These are phyloP conservation scores for Mesorhabditis belari DNA, from an alignment of 2,888 invertebrate genomes.

Conservation along the genomic window DNA sequence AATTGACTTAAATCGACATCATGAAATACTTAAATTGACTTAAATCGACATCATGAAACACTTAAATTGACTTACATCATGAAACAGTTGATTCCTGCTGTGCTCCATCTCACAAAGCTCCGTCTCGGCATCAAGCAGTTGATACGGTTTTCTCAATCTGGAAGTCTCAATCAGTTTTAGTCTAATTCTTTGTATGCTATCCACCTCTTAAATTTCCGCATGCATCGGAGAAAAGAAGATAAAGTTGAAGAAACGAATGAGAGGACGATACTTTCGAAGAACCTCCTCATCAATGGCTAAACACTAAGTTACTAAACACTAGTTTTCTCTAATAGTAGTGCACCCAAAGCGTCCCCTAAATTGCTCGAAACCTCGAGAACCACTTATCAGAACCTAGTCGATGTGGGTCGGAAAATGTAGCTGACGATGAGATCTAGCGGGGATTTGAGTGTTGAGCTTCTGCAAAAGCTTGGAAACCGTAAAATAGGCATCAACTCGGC, in stretches of 20 bases:
- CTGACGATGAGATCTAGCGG: no score
- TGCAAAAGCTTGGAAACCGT: no score
- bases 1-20: no score
- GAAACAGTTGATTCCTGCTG: slow-evolving; percentile 29
- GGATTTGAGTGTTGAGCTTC: no score
- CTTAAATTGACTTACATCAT: slow-evolving; percentile 12
- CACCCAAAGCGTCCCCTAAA: no score
- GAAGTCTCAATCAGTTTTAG: no score
- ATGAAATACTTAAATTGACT: not conserved
- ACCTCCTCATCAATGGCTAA: slow-evolving; percentile 22
- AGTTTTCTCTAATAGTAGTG: no score
- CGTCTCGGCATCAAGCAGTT: slow-evolving; percentile 34
- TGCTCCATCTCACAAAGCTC: slow-evolving; percentile 41
- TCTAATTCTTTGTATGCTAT: not conserved
- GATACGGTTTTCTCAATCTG: slow-evolving; percentile 37
- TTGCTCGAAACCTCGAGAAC: no score
- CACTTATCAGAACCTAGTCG: no score
- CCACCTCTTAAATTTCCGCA: slow-evolving; percentile 17
- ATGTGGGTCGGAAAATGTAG: no score
- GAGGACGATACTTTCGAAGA: slow-evolving; percentile 31
- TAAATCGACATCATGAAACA: not conserved
- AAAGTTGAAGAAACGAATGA: slow-evolving; percentile 38
- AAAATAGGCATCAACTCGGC: no score
- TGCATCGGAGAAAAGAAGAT: slow-evolving; percentile 27
- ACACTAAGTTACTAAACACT: not conserved